Evolutionary conservation across 2,888 invertebrate species (phyloP).

Genomic region (Phaonia tiefii): DNA sequence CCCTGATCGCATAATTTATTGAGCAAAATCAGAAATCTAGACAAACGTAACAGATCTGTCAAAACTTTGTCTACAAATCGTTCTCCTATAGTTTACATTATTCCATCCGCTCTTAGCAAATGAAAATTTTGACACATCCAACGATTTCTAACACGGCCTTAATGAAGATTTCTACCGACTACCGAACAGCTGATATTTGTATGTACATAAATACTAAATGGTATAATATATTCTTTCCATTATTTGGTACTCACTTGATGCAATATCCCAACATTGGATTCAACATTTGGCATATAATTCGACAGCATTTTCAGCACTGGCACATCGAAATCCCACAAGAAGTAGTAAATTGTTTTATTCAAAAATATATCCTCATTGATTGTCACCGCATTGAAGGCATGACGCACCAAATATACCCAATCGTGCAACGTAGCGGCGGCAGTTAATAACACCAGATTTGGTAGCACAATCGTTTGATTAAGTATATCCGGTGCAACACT

Average conservation of each 20-base stretch:
- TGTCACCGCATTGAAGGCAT: conserved; percentile 70
- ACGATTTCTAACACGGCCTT: no score
- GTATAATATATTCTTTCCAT: not conserved
- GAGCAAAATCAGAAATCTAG: no score
- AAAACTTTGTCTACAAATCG: no score
- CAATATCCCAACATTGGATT: conserved; percentile 85
- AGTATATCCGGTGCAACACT: conserved; percentile 83
- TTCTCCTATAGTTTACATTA: no score
- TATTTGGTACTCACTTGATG: conserved; percentile 82
- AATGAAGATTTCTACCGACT: no score
- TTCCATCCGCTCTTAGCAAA: no score
- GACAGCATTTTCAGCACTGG: conserved; percentile 82
- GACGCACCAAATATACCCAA: conserved; percentile 66
- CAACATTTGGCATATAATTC: conserved; percentile 82
- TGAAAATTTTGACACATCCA: no score
- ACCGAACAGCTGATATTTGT: no score
- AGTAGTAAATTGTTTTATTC: conserved; percentile 83
- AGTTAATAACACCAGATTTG: conserved; percentile 73
- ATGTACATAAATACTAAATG: no score
- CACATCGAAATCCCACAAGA: conserved; percentile 87
- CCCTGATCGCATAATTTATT: no score
- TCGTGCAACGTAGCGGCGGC: conserved; percentile 71
- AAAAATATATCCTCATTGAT: conserved; percentile 79
- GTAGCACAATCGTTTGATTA: conserved; percentile 82
- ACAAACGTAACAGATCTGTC: no score